Base-by-base conservation (phyloP, 1,140 invertebrate genomes). In the Penaeus vannamei region DNA sequence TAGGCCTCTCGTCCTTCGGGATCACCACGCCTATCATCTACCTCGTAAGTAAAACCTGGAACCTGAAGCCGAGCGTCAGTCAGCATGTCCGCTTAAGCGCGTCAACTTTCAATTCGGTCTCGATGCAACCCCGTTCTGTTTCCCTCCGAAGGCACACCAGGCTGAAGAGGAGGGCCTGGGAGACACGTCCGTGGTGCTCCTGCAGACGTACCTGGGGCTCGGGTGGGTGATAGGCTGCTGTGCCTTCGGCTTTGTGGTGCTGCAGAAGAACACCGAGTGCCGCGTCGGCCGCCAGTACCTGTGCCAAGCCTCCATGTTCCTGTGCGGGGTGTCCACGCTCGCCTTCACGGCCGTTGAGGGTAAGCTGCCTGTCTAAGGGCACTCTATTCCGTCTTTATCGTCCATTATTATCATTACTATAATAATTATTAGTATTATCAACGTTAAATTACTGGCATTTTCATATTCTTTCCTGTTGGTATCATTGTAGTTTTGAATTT, bases 11-110 rank as follows among this genome's bases (percentile, higher is more conserved):
- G 64, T 95, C 96, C 1, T 96, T 97, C 92, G 97, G 97, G 8
- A 96, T 98, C 89, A 97, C 97, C 92, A 97, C 96, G 0, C 97
- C 97, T 0, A 96, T 98, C 92, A 96, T 98, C 93, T 96, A 97
- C 93, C 93, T 98, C 93, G 95, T 96, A 92, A 94, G 93, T 60
- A 42, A 19, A 42, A 19, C 42, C 22, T 17, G 46, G 26, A 20
- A 0, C 3, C 4, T 42, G 3, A 42, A 42, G 36, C 36, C 36
- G 4, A 42, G 8, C 36, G 36, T 42, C 36, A 17, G 36, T 42
- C 36, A 17, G 23, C 36, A 66, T 36, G 84, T n/a, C 14, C 3
- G 8, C 32, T 23, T 61, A 32, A 32, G 61, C 8, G 61, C 4
- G 29, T 32, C 12, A 76, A 8, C 72, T 2, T 32, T 10, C 1